Evolutionary conservation across 2,888 invertebrate species (phyloP).

Genomic region (Ophioninae sp.): DNA sequence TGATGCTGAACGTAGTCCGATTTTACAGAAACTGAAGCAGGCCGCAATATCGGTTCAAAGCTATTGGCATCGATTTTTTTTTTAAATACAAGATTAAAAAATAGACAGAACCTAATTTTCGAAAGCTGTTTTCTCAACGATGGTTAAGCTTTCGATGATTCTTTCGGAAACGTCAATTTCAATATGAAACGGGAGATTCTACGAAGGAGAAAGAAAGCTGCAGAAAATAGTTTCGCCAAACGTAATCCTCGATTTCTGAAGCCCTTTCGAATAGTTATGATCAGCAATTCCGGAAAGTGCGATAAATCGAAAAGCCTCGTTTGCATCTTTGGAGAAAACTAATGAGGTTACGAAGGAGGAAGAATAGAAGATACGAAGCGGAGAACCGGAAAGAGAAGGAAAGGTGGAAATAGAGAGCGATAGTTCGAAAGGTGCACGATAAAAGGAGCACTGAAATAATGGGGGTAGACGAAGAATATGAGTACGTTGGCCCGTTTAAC

Average conservation of each 20-base stretch:
- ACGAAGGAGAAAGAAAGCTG: no score
- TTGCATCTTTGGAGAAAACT: constrained; percentile 19
- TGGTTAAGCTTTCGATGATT: no score
- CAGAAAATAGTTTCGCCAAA: no score
- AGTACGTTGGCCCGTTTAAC: constrained; percentile 63
- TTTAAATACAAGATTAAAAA: no score
- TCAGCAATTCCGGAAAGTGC: neutral
- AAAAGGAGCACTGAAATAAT: constrained; percentile 44
- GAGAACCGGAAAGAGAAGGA: neutral
- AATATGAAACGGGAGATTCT: no score
- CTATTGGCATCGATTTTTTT: no score
- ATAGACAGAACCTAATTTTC: no score
- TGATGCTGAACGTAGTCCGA: no score
- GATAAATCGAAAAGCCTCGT: constrained; percentile 1
- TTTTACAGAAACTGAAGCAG: no score
- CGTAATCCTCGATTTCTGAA: neutral
- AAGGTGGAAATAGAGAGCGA: constrained; percentile 4
- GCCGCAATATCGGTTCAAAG: no score
- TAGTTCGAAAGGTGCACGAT: constrained; percentile 39
- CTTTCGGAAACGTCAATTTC: no score
- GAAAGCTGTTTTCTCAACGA: no score
- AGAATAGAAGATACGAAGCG: constrained; percentile 11
- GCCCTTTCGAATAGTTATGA: neutral
- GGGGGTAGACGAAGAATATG: constrained; percentile 56
- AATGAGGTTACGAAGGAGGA: neutral